Evolutionary conservation across 2,113 vertebrate species (phyloP), one percentile per base, ranked within the genome.

Genomic region (Oophaga pumilio): DNA sequence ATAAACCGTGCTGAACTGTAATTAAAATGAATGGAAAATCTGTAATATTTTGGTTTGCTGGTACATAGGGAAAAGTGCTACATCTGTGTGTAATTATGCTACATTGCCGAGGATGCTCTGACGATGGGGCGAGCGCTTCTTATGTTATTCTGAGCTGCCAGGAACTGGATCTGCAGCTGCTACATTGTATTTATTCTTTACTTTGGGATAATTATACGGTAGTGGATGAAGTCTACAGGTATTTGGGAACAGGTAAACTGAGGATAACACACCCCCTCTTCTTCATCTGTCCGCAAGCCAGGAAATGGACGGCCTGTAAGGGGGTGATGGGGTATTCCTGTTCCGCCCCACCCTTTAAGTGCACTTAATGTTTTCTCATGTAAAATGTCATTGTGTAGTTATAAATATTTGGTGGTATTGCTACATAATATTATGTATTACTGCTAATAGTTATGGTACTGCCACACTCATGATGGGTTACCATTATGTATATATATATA

Each of bases 21-120:
- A 82, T 82, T 82, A 68, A 50, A 82, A 68, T 68, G 60, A 43
- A 82, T 64, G 43, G 43, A 82, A 82, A 82, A 68, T 82, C 60
- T 68, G 80, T 68, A 52, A 49, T 82, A 50, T 82, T 64, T 50
- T 52, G 20, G 80, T 50, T 60, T 66, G 60, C 33, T 4, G 22
- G 26, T 64, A 64, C 28, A 49, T 10, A 14, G 17, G 59, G 79
- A 64, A 82, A 62, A 33, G 28, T 64, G 18, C 18, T 52, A 62
- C 60, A 64, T 60, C 79, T 82, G 79, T 17, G 33, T 43, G 28
- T 64, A 82, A 82, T 82, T 82, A 82, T 28, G 28, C 18, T 62
- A n/a, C 26, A 50, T 81, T 81, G 56, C 20, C 2, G 79, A 43
- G 59, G 59, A 82, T 82, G 33, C 79, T 62, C 59, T 62, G 78